These are phyloP conservation scores for Trachurus trachurus DNA, from an alignment of 2,797 vertebrate species.

Conservation along the genomic window DNA sequence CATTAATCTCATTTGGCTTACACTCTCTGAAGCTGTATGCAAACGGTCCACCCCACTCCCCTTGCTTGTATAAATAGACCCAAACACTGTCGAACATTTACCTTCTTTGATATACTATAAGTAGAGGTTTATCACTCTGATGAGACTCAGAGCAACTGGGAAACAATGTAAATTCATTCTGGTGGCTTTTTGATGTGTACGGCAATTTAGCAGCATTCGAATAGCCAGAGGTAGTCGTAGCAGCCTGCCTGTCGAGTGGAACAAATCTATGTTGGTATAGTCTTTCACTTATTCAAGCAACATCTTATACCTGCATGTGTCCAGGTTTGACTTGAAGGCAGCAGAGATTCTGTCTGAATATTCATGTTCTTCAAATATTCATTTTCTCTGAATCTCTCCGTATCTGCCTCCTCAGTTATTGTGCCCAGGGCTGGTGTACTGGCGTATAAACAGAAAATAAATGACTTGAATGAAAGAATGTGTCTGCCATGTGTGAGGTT, in stretches of 20 bases:
- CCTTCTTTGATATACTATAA: slow-evolving; percentile 32
- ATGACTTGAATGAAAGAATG: slow-evolving; percentile 36
- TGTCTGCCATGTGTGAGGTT: slow-evolving; percentile 18
- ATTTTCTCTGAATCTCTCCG: slow-evolving; percentile 17
- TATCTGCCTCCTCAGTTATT: slow-evolving; percentile 23
- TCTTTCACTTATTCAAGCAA: slow-evolving; percentile 21
- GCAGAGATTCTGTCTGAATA: slow-evolving; percentile 16
- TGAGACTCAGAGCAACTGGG: slow-evolving; percentile 26
- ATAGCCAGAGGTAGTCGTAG: slow-evolving; percentile 3
- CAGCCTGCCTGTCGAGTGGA: slow-evolving; percentile 31
- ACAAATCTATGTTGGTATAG: slow-evolving; percentile 8
- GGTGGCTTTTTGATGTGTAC: slow-evolving; percentile 7
- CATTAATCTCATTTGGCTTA: slow-evolving; percentile 41
- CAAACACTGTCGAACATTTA: slow-evolving; percentile 24
- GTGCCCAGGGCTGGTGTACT: slow-evolving; percentile 32
- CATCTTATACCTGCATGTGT: slow-evolving; percentile 29
- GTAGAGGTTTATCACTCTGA: slow-evolving; percentile 19
- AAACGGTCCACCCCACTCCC: neutral
- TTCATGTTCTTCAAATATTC: slow-evolving; percentile 1
- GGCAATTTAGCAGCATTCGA: neutral
- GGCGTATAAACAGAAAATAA: slow-evolving; percentile 57
- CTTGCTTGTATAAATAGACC: slow-evolving; percentile 29
- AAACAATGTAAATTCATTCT: slow-evolving; percentile 41
- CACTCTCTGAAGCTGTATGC: slow-evolving; percentile 25
- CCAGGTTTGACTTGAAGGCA: slow-evolving; percentile 36